Base-by-base conservation (phyloP, 2,888 invertebrate genomes). In the Oligia strigilis region DNA sequence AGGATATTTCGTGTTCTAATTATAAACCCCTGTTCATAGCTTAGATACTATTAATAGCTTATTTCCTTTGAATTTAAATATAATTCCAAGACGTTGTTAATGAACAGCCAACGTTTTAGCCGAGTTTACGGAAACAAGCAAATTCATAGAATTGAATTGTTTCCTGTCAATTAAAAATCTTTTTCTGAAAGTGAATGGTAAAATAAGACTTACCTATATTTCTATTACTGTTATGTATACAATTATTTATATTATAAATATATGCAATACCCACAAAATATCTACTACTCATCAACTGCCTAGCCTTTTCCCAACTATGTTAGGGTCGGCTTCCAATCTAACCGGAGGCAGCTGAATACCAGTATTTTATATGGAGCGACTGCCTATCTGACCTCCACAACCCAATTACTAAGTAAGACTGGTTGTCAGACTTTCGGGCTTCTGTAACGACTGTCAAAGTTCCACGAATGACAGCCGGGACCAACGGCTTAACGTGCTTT, bases 131-230 rank as follows among this genome's bases (percentile, higher is more conserved):
- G 43, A 40, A 52, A 1, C 58, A 58, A 71, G 11, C 8, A 19
- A 66, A 62, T 84, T 82, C 62, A 14, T 29, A 40, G 79, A 84
- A 84, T 46, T 11, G 1, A 72, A 62, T 64, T 11, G 19, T 72
- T 80, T 71, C 17, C n/a, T 67, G 29, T 69, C 9, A 46, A n/a
- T 23, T 58, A 19, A 78, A 49, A 52, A 3, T 9, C 14, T 81
- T 55, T 55, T 17, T n/a, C 19, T 46, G 19, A 9, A 49, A 19
- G 14, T 14, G 1, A 49, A 23, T 4, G 11, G 3, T 64, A 17
- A 29, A 5, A 0, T 19, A 40, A 64, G 11, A 62, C 17, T 17
- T 49, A 62, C 17, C 17, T 49, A 52, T 40, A 14, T 72, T 29
- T 29, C 6, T 55, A n/a, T 43, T 43, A 23, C 9, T 71, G 4